Evolutionary conservation across 1,140 invertebrate genomes (phyloP), one percentile per base, ranked within the genome.

Genomic region (Lucilia sericata): DNA sequence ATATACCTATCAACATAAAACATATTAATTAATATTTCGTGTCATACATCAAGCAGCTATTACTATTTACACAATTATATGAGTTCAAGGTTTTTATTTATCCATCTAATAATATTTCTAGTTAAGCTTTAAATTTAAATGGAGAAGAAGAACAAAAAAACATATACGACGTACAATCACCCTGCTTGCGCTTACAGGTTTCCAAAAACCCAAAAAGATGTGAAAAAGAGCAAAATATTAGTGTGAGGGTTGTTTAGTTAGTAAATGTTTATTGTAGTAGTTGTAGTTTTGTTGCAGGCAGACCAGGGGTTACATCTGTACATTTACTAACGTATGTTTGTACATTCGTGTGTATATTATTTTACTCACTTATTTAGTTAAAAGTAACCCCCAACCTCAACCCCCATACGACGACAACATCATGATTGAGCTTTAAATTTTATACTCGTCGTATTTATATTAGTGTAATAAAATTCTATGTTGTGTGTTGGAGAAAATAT

Each of bases 81-180:
- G 76, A 80, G n/a, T 80, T 80, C 76, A 80, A 80, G 76, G 76
- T 80, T 80, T 49, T 80, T 21, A 49, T 80, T 30, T 80, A 25
- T 21, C 76, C 65, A 70, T 70, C 65, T 70, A 70, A 70, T 70
- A 70, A 70, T 70, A 70, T 70, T 70, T 70, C 65, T 70, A 70
- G 65, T 70, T 21, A 70, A 70, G 65, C 65, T 70, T 60, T n/a
- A 60, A 60, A n/a, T n/a, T n/a, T 17, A 60, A 60, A n/a, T 14
- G 14, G 5, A 60, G 21, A 21, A 70, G 21, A 25, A 21, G 19
- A 21, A 70, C 5, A 25, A 70, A 70, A 70, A 70, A 70, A 10
- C n/a, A 4, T 70, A 70, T 70, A 70, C 65, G 65, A 70, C 65
- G 65, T 70, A 70, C 65, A 70, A 70, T 70, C 65, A 70, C 65